phyloP scores from a whole-genome alignment of 2,888 invertebrate genomes.

The Nymphalis urticae region DNA sequence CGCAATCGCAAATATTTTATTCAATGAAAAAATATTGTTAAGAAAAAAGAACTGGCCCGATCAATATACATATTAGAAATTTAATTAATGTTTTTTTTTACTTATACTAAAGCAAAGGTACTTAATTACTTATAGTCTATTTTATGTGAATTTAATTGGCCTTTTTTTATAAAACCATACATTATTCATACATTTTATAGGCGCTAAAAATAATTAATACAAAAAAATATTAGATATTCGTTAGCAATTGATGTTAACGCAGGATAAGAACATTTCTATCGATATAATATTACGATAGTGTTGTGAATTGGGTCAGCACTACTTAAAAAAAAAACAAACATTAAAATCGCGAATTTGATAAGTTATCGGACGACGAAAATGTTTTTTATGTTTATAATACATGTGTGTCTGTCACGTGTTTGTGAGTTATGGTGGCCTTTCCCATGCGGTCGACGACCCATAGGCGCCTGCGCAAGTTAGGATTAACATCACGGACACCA shows the following conservation, averaged over 20 bases:
- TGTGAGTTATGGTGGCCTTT: conserved; percentile 38
- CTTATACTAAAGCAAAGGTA: too few relatives aligned
- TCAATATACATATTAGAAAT: too few relatives aligned
- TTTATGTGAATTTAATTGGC: neutral
- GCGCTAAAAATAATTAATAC: too few relatives aligned
- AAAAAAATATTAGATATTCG: neutral
- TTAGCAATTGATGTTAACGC: neutral
- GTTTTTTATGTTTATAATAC: conserved; percentile 4
- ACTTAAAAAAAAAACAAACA: conserved; percentile 16
- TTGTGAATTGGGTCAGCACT: conserved; percentile 22
- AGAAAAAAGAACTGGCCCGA: too few relatives aligned
- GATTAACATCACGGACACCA: conserved; percentile 51
- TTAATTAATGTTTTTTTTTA: too few relatives aligned
- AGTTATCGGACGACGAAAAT: conserved; percentile 9
- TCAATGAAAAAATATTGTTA: too few relatives aligned
- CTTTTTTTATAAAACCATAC: neutral
- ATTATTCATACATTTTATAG: too few relatives aligned
- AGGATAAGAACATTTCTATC: conserved; percentile 9
- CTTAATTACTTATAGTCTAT: neutral
- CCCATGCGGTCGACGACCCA: conserved; percentile 54
- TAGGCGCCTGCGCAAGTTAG: conserved; percentile 50
- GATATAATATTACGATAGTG: conserved; percentile 6
- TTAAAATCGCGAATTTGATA: conserved; percentile 31
- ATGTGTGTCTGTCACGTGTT: conserved; percentile 31
- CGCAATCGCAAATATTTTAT: too few relatives aligned